Conservation (phyloP, 2,797 vertebrate species). For the Lagocephalus sceleratus region DNA sequence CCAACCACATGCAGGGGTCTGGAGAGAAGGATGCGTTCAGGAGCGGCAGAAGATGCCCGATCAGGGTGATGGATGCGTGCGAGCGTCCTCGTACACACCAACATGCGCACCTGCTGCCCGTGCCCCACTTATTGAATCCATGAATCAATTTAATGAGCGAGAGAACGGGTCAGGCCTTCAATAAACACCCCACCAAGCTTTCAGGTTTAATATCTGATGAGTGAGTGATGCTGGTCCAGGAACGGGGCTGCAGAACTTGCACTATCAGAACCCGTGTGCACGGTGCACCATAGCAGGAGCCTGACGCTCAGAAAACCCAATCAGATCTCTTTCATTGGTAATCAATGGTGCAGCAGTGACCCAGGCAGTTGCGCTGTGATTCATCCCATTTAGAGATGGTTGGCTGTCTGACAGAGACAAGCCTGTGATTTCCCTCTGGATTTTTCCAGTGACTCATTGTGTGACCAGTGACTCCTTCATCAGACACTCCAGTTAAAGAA, state of each 20-base stretch:
- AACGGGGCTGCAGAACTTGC: conserved; percentile 35
- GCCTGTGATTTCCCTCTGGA: conserved; percentile 65
- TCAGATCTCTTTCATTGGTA: conserved; percentile 70
- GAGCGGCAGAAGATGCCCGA: conserved; percentile 63
- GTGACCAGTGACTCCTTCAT: no score
- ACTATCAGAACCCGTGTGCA: background rate
- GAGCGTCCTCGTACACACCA: conserved; percentile 45
- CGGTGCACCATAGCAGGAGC: background rate
- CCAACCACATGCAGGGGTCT: conserved; percentile 60
- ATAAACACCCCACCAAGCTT: conserved; percentile 72
- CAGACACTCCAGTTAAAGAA: no score
- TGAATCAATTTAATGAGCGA: conserved; percentile 85
- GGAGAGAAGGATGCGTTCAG: conserved; percentile 37
- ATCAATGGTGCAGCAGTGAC: conserved; percentile 78
- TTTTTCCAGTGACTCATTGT: conserved; percentile 11
- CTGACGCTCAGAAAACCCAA: conserved; percentile 61
- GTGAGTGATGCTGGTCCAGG: conserved; percentile 58
- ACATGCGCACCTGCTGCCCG: conserved; percentile 72
- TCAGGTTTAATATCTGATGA: conserved; percentile 56
- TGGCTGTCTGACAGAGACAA: conserved; percentile 63
- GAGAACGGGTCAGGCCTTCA: conserved; percentile 78
- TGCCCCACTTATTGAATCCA: conserved; percentile 77
- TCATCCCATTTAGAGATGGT: conserved; percentile 69
- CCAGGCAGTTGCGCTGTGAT: conserved; percentile 65
- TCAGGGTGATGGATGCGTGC: conserved; percentile 71